These are phyloP conservation scores for Thomomys bottae DNA, from an alignment of 2,113 vertebrate genomes.

Conservation along the genomic window DNA sequence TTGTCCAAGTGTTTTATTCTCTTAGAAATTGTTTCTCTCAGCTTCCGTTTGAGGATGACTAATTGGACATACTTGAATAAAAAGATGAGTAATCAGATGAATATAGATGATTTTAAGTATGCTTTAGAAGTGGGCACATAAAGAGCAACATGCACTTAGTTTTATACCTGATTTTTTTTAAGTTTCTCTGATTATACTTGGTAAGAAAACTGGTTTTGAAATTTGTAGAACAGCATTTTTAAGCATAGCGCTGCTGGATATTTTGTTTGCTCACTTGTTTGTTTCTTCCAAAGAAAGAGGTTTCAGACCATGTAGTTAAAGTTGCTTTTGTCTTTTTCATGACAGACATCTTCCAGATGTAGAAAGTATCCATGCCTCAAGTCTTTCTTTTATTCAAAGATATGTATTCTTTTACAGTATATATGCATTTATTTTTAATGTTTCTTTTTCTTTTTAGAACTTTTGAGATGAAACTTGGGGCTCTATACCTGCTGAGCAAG, in stretches of 20 bases:
- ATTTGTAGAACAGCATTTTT: background rate
- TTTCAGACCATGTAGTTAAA: background rate
- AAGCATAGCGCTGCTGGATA: background rate
- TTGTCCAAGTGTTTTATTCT: constrained; percentile 82
- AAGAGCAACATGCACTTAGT: accelerated
- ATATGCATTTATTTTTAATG: background rate
- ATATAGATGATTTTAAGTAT: constrained; percentile 48
- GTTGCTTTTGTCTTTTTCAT: background rate
- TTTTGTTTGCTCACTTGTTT: too few species aligned
- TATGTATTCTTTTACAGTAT: background rate
- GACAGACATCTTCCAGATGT: background rate
- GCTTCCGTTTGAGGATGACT: constrained; percentile 76
- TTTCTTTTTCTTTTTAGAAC: background rate
- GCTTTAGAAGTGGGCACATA: constrained; percentile 53
- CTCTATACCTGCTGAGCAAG: background rate
- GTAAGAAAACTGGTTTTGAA: constrained; percentile 9
- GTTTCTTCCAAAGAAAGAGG: background rate
- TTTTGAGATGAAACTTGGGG: background rate
- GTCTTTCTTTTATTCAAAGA: background rate
- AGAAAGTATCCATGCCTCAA: background rate
- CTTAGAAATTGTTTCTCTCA: constrained; percentile 78
- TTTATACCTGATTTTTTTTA: background rate
- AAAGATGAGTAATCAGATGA: constrained; percentile 69
- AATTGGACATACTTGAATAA: constrained; percentile 73
- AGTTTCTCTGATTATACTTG: background rate